Base-by-base conservation (phyloP, 2,888 invertebrate species). In the Schizaphis graminum region DNA sequence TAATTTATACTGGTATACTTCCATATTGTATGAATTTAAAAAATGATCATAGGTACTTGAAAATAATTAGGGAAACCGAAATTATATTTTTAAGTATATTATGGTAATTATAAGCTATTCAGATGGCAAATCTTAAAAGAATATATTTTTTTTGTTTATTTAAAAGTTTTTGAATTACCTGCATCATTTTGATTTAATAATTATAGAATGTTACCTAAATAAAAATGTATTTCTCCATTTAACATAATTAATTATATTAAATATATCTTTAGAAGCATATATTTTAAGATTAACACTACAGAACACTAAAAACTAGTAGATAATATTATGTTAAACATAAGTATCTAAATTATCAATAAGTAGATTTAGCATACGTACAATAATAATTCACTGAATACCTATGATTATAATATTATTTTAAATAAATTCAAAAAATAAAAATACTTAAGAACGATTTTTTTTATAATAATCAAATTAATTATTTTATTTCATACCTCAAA, bases 311-410 rank as follows among this genome's bases (percentile, higher is more conserved):
- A 53, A 21, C 16, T 53, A 53, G 21, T 53, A 53, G n/a, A n/a
- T 67, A 67, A n/a, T n/a, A 67, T 67, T 67, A n/a, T 67, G n/a
- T 67, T 67, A 67, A 67, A 67, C 67, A 16, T 67, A 67, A 67
- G 35, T 67, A 67, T 67, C 16, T 16, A 67, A 67, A 67, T 5
- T 21, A 67, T 67, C 35, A 35, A 67, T 67, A n/a, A 35, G 16
- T 35, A 67, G 61, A 61, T 61, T 61, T 11, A 61, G 67, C 2
- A 67, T 4, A 16, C 7, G 35, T n/a, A 67, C 61, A 67, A 67
- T n/a, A 67, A 67, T 67, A 67, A 67, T 35, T 35, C 35, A 67
- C 35, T 16, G 16, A 67, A 35, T 35, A 21, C 21, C 53, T 53
- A 67, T 35, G 16, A n/a, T 67, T 35, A 67, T 67, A n/a, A 67